Conservation (phyloP, 2,888 invertebrate genomes). For the Creontiades dilutus region DNA sequence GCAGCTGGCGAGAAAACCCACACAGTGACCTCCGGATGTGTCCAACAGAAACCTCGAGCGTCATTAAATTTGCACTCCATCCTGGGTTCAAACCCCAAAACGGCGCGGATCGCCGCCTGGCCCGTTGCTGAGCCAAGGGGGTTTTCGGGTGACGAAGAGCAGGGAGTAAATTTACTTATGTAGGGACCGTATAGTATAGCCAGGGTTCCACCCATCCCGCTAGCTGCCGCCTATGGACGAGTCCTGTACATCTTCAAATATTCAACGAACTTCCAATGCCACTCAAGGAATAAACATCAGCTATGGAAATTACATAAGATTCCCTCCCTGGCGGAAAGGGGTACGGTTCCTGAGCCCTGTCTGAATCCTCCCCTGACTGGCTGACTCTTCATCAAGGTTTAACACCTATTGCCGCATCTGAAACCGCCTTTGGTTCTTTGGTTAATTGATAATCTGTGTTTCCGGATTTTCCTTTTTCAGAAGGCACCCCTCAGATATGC, state of each 20-base stretch:
- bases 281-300: constrained; percentile 72
- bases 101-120: not conserved
- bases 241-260: constrained; percentile 56
- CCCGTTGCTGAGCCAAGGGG: not conserved
- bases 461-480: constrained; percentile 34
- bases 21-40: constrained; percentile 27
- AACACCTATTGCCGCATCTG: constrained; percentile 42
- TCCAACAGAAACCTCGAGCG: constrained; percentile 41
- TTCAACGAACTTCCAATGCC: constrained; percentile 55
- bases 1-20: constrained; percentile 12
- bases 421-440: constrained; percentile 44
- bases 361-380: not conserved
- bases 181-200: constrained; percentile 65
- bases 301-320: constrained; percentile 73
- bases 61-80: constrained; percentile 47
- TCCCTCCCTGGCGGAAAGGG: not conserved
- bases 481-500: constrained; percentile 37
- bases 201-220: not conserved
- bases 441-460: constrained; percentile 46
- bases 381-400: constrained; percentile 49
- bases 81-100: constrained; percentile 16
- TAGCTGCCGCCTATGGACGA: constrained; percentile 65
- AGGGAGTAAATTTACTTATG: constrained; percentile 66
- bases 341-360: constrained; percentile 16
- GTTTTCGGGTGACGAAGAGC: constrained; percentile 58